These are phyloP conservation scores for Telmatherina bonti DNA, from an alignment of 2,797 vertebrate genomes.

Conservation along the genomic window DNA sequence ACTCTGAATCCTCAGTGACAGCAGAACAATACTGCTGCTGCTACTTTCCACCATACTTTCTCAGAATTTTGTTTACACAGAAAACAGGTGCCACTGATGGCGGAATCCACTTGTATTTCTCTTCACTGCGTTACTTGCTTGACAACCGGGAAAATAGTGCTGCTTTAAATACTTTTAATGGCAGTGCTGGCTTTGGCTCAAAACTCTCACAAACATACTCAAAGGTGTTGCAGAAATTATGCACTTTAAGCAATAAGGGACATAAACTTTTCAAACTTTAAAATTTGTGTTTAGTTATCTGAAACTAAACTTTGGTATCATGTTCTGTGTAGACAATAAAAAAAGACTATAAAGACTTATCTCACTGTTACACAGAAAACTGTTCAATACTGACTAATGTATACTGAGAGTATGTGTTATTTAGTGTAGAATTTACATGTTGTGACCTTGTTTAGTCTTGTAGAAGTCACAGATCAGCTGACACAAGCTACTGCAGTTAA, in stretches of 20 bases:
- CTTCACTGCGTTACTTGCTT: background rate
- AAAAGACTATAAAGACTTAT: background rate
- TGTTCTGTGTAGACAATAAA: background rate
- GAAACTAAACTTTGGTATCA: background rate
- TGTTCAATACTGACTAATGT: background rate
- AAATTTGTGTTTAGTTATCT: background rate
- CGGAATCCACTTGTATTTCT: constrained; percentile 5
- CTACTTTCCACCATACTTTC: constrained; percentile 35
- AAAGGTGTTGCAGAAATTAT: constrained; percentile 45
- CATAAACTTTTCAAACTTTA: constrained; percentile 18
- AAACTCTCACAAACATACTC: constrained; percentile 54
- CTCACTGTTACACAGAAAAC: background rate
- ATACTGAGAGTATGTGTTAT: background rate
- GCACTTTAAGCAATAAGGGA: constrained; percentile 9
- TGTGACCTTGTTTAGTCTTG: constrained; percentile 54
- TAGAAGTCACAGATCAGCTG: constrained; percentile 49
- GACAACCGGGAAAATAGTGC: background rate
- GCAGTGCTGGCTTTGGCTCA: constrained; percentile 71
- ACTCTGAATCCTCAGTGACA: constrained; percentile 59
- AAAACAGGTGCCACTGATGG: constrained; percentile 19
- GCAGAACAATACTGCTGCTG: constrained; percentile 53
- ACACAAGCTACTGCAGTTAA: constrained; percentile 66
- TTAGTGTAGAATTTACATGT: constrained; percentile 18
- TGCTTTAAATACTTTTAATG: constrained; percentile 23
- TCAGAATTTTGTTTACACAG: constrained; percentile 26